Evolutionary conservation across 2,888 invertebrate genomes (phyloP).

Genomic region (Argyra leucocephala): DNA sequence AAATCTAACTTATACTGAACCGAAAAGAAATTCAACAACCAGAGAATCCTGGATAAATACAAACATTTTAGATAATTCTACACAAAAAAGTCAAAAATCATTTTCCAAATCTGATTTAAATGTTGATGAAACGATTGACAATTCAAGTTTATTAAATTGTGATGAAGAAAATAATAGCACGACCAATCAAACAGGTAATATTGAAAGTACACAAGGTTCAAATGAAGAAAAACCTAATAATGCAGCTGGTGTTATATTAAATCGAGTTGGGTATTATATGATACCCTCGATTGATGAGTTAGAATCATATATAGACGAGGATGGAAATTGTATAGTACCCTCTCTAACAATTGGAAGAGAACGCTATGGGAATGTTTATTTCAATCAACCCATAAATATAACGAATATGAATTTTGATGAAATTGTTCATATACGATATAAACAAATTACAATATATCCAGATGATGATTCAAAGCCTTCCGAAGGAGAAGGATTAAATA

Average conservation of each 20-base stretch:
- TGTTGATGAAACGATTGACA: conserved; percentile 36
- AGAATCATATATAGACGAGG: conserved; percentile 58
- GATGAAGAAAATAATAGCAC: not conserved
- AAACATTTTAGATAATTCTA: conserved; percentile 32
- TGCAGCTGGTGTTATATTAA: conserved; percentile 59
- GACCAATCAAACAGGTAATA: not conserved
- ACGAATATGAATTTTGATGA: conserved; percentile 78
- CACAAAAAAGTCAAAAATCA: conserved; percentile 24
- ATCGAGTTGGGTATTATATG: conserved; percentile 80
- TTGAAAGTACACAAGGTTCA: not conserved
- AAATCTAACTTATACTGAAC: conserved; percentile 10
- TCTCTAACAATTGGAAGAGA: conserved; percentile 80
- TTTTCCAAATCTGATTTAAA: conserved; percentile 36
- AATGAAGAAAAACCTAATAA: conserved; percentile 29
- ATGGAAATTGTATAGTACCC: conserved; percentile 69
- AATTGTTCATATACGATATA: conserved; percentile 82
- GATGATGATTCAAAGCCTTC: conserved; percentile 81
- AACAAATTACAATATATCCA: conserved; percentile 92
- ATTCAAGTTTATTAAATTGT: conserved; percentile 25
- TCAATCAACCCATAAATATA: conserved; percentile 74
- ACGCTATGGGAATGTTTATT: conserved; percentile 85
- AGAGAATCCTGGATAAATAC: conserved; percentile 42
- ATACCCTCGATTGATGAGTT: conserved; percentile 78
- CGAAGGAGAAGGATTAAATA: conserved; percentile 77
- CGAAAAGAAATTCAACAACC: conserved; percentile 29